phyloP scores from a whole-genome alignment of 2,888 invertebrate genomes.

The Eupithecia abbreviata region DNA sequence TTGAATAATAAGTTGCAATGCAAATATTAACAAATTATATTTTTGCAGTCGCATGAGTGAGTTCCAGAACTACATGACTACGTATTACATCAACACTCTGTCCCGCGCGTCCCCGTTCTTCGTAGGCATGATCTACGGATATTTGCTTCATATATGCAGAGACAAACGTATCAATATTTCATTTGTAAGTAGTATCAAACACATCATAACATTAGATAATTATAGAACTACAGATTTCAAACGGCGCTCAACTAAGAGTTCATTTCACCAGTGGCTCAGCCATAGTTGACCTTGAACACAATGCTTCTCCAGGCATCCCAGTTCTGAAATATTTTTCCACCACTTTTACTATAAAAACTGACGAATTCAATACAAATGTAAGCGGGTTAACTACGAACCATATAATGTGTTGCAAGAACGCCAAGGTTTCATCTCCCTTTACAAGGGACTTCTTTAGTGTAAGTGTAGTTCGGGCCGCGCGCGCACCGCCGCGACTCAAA shows the following conservation, averaged over 20 bases:
- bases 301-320: background rate
- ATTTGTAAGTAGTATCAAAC: conserved; percentile 37
- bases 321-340: too few relatives aligned
- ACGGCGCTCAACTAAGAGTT: background rate
- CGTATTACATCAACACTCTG: conserved; percentile 64
- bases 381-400: too few relatives aligned
- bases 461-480: too few relatives aligned
- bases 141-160: conserved; percentile 58
- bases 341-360: too few relatives aligned
- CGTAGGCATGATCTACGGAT: conserved; percentile 65
- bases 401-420: too few relatives aligned
- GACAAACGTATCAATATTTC: conserved; percentile 54
- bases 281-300: background rate
- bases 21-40: background rate
- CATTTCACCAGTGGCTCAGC: background rate
- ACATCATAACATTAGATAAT: background rate
- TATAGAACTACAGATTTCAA: background rate
- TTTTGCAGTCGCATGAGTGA: conserved; percentile 32
- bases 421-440: too few relatives aligned
- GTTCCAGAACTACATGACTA: conserved; percentile 45
- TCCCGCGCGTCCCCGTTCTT: conserved; percentile 65
- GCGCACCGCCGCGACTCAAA: too few relatives aligned
- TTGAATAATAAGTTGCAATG: background rate
- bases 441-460: too few relatives aligned
- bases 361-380: too few relatives aligned